A percentile compares a stretch with the other conserved stretches of the same genome.
phyloP scores from a whole-genome alignment of 2,888 invertebrate genomes.

The Timandra comae region DNA sequence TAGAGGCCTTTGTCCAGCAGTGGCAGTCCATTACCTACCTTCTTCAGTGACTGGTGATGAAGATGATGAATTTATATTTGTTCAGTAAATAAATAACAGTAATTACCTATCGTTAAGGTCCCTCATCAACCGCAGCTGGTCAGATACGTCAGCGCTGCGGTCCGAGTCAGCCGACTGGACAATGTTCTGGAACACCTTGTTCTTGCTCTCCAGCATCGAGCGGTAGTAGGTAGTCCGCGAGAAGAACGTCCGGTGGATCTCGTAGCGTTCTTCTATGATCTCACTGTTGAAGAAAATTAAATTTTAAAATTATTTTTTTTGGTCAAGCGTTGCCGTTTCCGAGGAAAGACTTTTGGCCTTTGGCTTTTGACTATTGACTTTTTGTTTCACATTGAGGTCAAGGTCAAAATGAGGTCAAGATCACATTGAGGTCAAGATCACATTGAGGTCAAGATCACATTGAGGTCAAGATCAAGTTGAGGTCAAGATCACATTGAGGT shows the following conservation, averaged over 20 bases:
- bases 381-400: too few relatives aligned
- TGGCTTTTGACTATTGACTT: too few relatives aligned
- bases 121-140: constrained; percentile 83
- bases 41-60: background rate
- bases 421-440: too few relatives aligned
- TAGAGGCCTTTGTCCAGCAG: background rate
- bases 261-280: constrained; percentile 84
- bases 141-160: constrained; percentile 84
- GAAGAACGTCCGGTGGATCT: constrained; percentile 90
- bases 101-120: constrained; percentile 85
- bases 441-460: too few relatives aligned
- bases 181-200: constrained; percentile 93
- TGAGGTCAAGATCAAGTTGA: too few relatives aligned
- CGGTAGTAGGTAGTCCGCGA: constrained; percentile 93
- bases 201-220: constrained; percentile 95
- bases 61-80: background rate
- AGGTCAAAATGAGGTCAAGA: too few relatives aligned
- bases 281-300: constrained; percentile 77
- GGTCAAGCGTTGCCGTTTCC: too few relatives aligned
- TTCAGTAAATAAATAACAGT: background rate
- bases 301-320: too few relatives aligned
- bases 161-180: constrained; percentile 86
- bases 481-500: too few relatives aligned
- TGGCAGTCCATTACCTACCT: background rate
- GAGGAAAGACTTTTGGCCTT: too few relatives aligned